Evolutionary conservation across 2,797 vertebrate species (phyloP), one percentile per base, ranked within the genome.

Genomic region (Danio aesculapii): DNA sequence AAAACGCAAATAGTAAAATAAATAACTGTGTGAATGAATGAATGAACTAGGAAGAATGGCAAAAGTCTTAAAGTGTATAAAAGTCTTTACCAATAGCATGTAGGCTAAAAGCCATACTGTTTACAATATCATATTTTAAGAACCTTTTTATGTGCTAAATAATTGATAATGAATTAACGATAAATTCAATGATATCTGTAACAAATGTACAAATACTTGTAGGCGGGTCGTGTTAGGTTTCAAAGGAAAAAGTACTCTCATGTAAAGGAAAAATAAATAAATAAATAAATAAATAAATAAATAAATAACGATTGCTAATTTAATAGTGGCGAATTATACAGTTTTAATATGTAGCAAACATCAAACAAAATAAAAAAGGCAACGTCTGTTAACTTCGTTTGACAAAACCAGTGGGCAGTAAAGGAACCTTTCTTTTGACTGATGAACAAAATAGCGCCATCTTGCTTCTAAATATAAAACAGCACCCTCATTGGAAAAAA

Each of bases 371-470:
- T n/a, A 41, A 50, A 78, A n/a, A 50, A 69, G 39, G 59, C 53
- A 59, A 41, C 30, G 13, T 59, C 44, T 81, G n/a, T 10, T 50
- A 66, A 62, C 30, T 61, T 76, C 14, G n/a, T 61, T 70, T 75
- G 16, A 75, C 59, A 50, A 64, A 43, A 43, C 70, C 10, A 57
- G 47, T 71, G 66, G 30, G 77, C 8, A 21, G 53, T 57, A 62
- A 63, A 55, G 17, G n/a, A 50, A 55, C 69, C 64, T 78, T 6
- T 57, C 47, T 16, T 79, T 39, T 77, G 84, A 85, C 84, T 85
- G 86, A 84, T 55, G 75, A 86, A 91, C 91, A 92, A 87, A 93
- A 94, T 78, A 93, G 94, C 93, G 93, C 93, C 94, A 94, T 92
- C 94, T 95, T 86, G 90, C 93, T 92, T 90, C 59, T 41, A 84